Percentiles rank a stretch among this genome's conserved stretches.
Evolutionary conservation across 2,888 invertebrate genomes (phyloP).

Genomic region (Mythimna lalbum): DNA sequence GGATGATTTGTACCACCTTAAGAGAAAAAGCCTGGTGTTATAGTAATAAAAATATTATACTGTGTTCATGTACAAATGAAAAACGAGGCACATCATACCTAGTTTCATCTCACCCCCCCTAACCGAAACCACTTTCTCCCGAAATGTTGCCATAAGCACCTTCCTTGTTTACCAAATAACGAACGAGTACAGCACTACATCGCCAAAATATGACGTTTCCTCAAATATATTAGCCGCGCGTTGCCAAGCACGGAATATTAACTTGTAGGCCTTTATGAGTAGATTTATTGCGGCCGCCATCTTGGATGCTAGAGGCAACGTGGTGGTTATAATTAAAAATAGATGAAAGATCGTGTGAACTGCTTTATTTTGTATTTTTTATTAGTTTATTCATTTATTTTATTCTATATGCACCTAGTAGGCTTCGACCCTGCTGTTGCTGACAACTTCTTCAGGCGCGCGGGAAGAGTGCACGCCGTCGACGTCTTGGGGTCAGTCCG

Average conservation of each 20-base stretch:
- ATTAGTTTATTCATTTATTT: neutral
- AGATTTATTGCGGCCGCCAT: slow-evolving; percentile 68
- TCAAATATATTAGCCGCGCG: slow-evolving; percentile 55
- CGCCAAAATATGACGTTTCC: slow-evolving; percentile 59
- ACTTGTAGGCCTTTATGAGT: slow-evolving; percentile 64
- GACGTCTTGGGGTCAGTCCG: too few relatives aligned
- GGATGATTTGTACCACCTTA: too few relatives aligned
- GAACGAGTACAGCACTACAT: slow-evolving; percentile 33
- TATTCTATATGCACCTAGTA: too few relatives aligned
- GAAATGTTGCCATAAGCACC: slow-evolving; percentile 28
- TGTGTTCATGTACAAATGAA: neutral
- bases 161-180: slow-evolving; percentile 43
- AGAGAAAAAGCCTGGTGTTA: too few relatives aligned
- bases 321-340: slow-evolving; percentile 73
- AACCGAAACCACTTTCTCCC: slow-evolving; percentile 22
- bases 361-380: slow-evolving; percentile 58
- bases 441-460: too few relatives aligned
- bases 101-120: slow-evolving; percentile 18
- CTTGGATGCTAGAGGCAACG: slow-evolving; percentile 64
- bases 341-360: slow-evolving; percentile 63
- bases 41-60: neutral
- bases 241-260: slow-evolving; percentile 66
- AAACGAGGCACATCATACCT: slow-evolving; percentile 14
- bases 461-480: too few relatives aligned
- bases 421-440: too few relatives aligned